These are phyloP conservation scores for Seira ritae DNA, from an alignment of 2,888 invertebrate genomes.

Conservation along the genomic window DNA sequence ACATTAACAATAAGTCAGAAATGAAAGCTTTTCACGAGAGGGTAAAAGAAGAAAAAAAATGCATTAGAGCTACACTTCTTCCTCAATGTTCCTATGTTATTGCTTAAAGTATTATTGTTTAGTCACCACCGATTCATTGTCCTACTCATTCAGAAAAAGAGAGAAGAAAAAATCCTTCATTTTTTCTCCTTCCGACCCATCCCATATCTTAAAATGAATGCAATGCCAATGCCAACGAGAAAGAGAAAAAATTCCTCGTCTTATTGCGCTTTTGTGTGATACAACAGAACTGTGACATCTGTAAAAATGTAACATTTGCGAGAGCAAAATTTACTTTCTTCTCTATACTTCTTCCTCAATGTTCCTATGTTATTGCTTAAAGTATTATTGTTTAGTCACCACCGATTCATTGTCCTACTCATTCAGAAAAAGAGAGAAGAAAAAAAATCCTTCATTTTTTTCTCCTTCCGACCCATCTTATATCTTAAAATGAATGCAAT, in stretches of 20 bases:
- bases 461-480: conserved; percentile 5
- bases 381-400: conserved; percentile 35
- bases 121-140: conserved; percentile 11
- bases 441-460: neutral
- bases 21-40: conserved; percentile 3
- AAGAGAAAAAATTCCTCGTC: conserved; percentile 8
- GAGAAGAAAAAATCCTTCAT: neutral
- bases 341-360: neutral
- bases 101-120: conserved; percentile 23
- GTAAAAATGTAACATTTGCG: conserved; percentile 59
- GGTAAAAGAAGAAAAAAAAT: conserved; percentile 5
- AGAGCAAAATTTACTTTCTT: conserved; percentile 51
- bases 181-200: conserved; percentile 6
- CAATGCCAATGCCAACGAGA: conserved; percentile 52
- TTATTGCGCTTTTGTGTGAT: neutral
- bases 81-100: too few species aligned
- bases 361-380: too few species aligned
- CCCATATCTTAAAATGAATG: conserved; percentile 39
- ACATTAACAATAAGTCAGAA: too few species aligned
- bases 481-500: conserved; percentile 47
- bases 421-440: too few species aligned
- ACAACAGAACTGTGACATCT: conserved; percentile 51
- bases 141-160: too few species aligned
- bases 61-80: conserved; percentile 6
- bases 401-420: too few species aligned